Evolutionary conservation across 2,797 vertebrate genomes (phyloP).

Genomic region (Tenualosa thibaudeaui): DNA sequence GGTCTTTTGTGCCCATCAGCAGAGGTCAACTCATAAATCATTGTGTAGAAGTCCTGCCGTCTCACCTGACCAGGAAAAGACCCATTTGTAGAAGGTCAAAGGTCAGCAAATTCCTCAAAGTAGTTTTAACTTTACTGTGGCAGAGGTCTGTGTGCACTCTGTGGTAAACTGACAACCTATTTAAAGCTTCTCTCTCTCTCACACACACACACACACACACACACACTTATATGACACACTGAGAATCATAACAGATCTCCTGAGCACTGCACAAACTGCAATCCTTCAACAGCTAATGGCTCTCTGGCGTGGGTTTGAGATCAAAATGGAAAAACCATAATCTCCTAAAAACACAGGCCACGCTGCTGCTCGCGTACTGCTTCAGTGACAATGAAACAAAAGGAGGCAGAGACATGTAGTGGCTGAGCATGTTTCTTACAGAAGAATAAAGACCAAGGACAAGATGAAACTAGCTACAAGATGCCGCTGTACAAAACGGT

Average conservation of each 20-base stretch:
- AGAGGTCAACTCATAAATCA: neutral
- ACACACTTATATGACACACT: neutral
- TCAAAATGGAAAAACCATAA: constrained; percentile 5
- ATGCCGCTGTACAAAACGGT: neutral
- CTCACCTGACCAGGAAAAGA: constrained; percentile 11
- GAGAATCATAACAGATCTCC: neutral
- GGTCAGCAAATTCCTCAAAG: neutral
- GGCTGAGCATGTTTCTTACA: neutral
- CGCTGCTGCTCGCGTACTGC: neutral
- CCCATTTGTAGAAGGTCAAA: neutral
- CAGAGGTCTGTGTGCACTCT: neutral
- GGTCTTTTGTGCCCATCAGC: neutral
- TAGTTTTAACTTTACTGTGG: neutral
- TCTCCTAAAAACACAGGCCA: neutral
- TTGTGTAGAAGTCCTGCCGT: neutral
- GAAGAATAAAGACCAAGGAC: neutral
- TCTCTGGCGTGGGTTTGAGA: neutral
- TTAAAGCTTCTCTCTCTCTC: neutral
- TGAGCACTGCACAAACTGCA: neutral
- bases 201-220: neutral
- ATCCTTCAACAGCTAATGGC: neutral
- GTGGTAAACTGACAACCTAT: neutral
- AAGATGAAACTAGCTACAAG: neutral
- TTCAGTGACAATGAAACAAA: neutral
- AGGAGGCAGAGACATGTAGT: neutral